Conservation (phyloP, 2,797 vertebrate species). For the Gallinago stenura region DNA sequence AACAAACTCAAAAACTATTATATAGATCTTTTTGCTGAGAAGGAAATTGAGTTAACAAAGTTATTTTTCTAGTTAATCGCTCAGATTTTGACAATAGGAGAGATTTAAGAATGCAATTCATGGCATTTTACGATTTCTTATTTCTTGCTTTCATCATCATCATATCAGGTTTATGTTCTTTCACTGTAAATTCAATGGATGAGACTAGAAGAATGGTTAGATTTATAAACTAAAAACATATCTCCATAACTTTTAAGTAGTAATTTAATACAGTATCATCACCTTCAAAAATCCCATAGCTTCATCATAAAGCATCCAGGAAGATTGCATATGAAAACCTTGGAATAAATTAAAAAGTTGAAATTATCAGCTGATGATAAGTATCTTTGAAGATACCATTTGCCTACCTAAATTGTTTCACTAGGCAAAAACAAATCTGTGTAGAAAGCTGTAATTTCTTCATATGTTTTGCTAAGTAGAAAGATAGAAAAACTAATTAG, state of each 20-base stretch:
- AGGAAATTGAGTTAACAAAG: not conserved
- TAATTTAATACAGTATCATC: not conserved
- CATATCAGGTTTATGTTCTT: not conserved
- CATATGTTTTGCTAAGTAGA: not conserved
- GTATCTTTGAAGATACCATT: not conserved
- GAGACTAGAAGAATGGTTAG: not conserved
- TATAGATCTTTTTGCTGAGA: not conserved
- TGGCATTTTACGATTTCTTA: not conserved
- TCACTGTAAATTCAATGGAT: not conserved
- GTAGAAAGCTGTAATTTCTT: not conserved
- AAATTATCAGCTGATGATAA: not conserved
- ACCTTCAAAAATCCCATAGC: not conserved
- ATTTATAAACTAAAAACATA: not conserved
- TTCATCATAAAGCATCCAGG: not conserved
- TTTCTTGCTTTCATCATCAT: not conserved
- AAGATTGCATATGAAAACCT: not conserved
- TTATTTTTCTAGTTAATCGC: not conserved
- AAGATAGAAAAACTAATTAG: not conserved
- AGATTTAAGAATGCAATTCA: not conserved
- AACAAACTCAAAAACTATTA: not conserved
- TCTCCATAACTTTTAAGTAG: not conserved
- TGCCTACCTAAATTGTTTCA: not conserved
- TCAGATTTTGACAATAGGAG: not conserved
- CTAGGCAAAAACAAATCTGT: not conserved
- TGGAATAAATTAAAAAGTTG: not conserved